These are phyloP conservation scores for Sinocyclocheilus maitianheensis DNA, from an alignment of 2,113 vertebrate genomes.

Conservation along the genomic window DNA sequence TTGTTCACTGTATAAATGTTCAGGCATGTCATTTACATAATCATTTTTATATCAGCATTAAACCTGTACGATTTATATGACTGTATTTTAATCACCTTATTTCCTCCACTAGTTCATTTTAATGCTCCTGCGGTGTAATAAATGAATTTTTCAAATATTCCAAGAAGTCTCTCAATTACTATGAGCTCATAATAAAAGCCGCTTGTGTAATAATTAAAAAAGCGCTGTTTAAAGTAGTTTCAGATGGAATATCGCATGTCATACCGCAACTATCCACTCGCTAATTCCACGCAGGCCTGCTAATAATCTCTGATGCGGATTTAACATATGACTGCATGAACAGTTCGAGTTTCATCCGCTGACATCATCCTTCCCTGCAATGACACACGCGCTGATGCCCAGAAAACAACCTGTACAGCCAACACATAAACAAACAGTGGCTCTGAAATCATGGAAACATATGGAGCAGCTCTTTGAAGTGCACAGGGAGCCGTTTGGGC, in stretches of 20 bases:
- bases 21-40: not conserved
- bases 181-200: not conserved
- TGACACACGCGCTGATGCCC: too few relatives aligned
- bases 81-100: not conserved
- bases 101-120: not conserved
- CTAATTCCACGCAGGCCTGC: not conserved
- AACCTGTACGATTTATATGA: not conserved
- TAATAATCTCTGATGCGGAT: not conserved
- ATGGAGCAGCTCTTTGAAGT: constrained; percentile 69
- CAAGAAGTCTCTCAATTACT: not conserved
- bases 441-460: constrained; percentile 71
- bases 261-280: not conserved
- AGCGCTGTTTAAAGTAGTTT: not conserved
- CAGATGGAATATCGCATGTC: not conserved
- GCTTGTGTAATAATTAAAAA: not conserved
- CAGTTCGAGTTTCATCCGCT: not conserved
- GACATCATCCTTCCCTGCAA: not conserved
- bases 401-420: not conserved
- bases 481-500: constrained; percentile 65
- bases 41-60: not conserved
- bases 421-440: constrained; percentile 32
- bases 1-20: not conserved
- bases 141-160: not conserved
- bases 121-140: not conserved
- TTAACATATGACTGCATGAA: not conserved